Evolutionary conservation across 2,888 invertebrate species (phyloP), one percentile per base, ranked within the genome.

Genomic region (Catocala sponsa): DNA sequence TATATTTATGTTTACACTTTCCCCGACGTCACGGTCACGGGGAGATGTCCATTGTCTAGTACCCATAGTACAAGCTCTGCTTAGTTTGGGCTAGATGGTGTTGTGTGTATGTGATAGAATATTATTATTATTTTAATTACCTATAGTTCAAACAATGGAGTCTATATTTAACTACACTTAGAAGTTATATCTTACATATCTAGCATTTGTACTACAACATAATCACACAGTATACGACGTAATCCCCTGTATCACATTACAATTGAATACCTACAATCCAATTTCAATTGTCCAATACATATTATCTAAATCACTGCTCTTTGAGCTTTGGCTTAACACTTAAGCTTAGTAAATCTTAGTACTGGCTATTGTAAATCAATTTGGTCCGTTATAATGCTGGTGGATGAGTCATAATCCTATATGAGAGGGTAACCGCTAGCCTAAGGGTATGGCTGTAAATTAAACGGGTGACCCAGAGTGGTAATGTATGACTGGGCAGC

Each of bases 351-450:
- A 71, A 76, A 76, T 79, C 72, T 78, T 72, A 75, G 72, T 65
- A 68, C 67, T 61, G 63, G 69, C 72, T 71, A 77, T 79, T 79
- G 78, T 79, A 79, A 79, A 79, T 79, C 79, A 79, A 79, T 79
- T 78, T 75, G 68, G 74, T 59, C 76, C 75, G 70, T 79, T 79
- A 80, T 79, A 72, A 79, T 65, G 59, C 55, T 64, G 46, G 58
- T 64, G 77, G 75, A 76, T 76, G 75, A 70, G 63, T 44, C 54
- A 71, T 79, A 78, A 80, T 76, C 81, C 72, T 61, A 58, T 65
- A 60, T 65, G 75, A 71, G 80, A 68, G 65, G 69, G 71, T 73
- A 70, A 73, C 64, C 63, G 64, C 46, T 64, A 55, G 66, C 74
- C 76, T 57, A 49, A 69, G 68, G 74, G 76, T 50, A 55, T 47